These are phyloP conservation scores for Corapipo altera DNA, from an alignment of 2,113 vertebrate genomes.

Conservation along the genomic window DNA sequence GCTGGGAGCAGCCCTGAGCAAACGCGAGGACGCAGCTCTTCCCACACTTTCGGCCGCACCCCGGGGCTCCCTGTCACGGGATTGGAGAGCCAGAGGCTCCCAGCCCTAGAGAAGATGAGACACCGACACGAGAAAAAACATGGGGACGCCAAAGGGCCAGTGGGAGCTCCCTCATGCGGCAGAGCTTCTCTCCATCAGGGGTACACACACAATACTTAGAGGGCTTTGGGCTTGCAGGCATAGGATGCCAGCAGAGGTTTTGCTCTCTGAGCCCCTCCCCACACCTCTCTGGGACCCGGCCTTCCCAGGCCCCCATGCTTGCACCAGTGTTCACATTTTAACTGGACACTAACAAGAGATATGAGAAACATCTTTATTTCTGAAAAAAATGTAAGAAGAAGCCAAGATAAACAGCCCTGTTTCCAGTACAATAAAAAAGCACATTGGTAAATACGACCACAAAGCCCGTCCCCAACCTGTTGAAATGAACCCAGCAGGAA, in stretches of 20 bases:
- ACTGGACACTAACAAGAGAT: not conserved
- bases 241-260: not conserved
- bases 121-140: not conserved
- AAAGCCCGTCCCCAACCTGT: not conserved
- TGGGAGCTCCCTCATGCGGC: fast-evolving
- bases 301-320: fast-evolving
- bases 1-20: not conserved
- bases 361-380: not conserved
- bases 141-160: not conserved
- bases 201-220: not conserved
- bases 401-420: fast-evolving
- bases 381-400: not conserved
- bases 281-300: fast-evolving
- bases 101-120: not conserved
- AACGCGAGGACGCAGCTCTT: not conserved
- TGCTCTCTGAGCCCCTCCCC: not conserved
- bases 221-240: not conserved
- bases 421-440: not conserved
- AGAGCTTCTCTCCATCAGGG: not conserved
- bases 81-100: not conserved
- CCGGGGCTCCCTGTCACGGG: not conserved
- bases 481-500: not conserved
- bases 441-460: not conserved
- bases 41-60: not conserved
- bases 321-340: fast-evolving